phyloP scores from a whole-genome alignment of 2,113 vertebrate species.

The Rhinopomastus cyanomelas region DNA sequence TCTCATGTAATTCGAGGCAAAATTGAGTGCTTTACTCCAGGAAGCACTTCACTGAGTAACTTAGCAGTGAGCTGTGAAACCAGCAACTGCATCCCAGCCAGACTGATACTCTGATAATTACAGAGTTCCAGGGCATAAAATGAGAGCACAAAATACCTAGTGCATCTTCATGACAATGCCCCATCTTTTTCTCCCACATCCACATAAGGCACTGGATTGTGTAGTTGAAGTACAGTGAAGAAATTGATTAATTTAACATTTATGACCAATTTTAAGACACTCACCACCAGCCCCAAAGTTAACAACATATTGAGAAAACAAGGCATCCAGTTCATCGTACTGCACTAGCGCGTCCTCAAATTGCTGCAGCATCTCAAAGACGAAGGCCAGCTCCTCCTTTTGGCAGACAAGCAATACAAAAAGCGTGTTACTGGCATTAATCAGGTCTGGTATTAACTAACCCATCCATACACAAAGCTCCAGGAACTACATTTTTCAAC shows the following conservation, averaged over 20 bases:
- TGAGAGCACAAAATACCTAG: not conserved
- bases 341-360: constrained; percentile 97
- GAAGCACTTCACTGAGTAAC: constrained; percentile 2
- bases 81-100: not conserved
- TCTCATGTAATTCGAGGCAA: not conserved
- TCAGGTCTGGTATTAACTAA: not conserved
- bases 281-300: constrained; percentile 97
- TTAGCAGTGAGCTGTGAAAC: not conserved
- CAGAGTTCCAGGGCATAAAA: not conserved
- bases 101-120: not conserved
- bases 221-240: not conserved
- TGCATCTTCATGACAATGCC: not conserved
- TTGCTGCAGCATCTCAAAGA: constrained; percentile 99
- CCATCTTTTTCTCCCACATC: not conserved
- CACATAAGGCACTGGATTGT: not conserved
- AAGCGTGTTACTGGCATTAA: not conserved
- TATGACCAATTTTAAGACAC: constrained; percentile 9
- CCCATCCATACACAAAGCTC: not conserved
- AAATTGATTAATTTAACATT: not conserved
- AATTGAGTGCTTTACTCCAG: not conserved
- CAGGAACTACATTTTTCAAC: not conserved
- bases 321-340: constrained; percentile 97
- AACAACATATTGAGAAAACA: constrained; percentile 97
- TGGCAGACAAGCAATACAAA: not conserved
- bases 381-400: constrained; percentile 97